Conservation (phyloP, 2,888 invertebrate genomes). For the Osmoderma eremita region DNA sequence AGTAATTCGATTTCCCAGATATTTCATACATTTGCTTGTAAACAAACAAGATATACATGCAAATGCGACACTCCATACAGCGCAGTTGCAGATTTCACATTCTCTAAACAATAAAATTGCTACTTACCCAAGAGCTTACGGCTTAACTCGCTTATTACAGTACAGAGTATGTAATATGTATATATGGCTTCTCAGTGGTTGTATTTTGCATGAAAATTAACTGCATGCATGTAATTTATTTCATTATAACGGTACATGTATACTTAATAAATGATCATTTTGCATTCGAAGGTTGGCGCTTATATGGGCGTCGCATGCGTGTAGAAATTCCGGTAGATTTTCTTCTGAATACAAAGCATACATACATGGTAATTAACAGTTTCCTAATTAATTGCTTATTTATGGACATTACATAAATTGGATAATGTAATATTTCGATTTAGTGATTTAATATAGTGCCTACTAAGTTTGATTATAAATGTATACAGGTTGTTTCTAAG, state of each 20-base stretch:
- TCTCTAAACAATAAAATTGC: conserved; percentile 29
- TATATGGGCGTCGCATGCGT: too few species aligned
- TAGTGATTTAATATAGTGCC: too few species aligned
- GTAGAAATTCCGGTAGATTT: too few species aligned
- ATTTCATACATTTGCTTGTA: too few species aligned
- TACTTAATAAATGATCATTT: neutral
- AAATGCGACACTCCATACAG: neutral
- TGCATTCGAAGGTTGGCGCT: neutral
- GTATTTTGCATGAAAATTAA: conserved; percentile 4
- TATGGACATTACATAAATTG: neutral
- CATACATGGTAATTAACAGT: neutral
- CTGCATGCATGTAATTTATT: conserved; percentile 9
- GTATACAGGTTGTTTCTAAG: too few species aligned
- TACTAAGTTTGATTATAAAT: too few species aligned
- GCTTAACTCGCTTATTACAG: neutral
- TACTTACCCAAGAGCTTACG: conserved; percentile 6
- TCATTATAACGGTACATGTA: conserved; percentile 6
- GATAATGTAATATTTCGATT: too few species aligned
- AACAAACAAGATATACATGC: neutral
- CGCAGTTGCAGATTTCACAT: neutral
- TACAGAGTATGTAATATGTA: conserved; percentile 1
- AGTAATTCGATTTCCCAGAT: too few species aligned
- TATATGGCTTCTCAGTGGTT: neutral
- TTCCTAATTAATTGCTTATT: conserved; percentile 4
- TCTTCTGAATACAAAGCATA: neutral